A percentile compares a stretch with the other conserved stretches of the same genome.
phyloP scores from a whole-genome alignment of 1,140 invertebrate species.

The Agrypnia vestita region DNA sequence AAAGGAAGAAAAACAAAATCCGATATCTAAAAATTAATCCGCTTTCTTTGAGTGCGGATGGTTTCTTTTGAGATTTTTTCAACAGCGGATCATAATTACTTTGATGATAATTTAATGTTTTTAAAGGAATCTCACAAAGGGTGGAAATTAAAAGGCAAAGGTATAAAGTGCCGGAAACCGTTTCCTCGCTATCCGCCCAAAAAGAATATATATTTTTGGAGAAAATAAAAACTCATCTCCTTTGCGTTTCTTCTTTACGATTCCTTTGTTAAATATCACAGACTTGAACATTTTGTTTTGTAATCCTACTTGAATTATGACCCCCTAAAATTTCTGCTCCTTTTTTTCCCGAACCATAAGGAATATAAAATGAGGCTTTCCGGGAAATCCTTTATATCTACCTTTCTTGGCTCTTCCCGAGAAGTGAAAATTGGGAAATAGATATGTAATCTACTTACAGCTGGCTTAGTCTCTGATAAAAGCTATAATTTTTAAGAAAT shows the following conservation, averaged over 20 bases:
- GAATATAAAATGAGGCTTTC: conserved; percentile 57
- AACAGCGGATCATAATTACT: conserved; percentile 57
- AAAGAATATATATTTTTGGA: conserved; percentile 57
- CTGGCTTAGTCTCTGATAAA: background rate
- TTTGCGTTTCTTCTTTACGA: conserved; percentile 55
- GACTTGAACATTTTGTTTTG: conserved; percentile 60
- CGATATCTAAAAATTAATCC: conserved; percentile 42
- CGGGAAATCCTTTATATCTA: conserved; percentile 51
- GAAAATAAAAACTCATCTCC: conserved; percentile 60
- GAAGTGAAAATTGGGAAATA: conserved; percentile 53
- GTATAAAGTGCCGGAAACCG: conserved; percentile 55
- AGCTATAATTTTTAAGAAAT: no score
- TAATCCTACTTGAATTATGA: conserved; percentile 61
- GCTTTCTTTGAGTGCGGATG: conserved; percentile 36
- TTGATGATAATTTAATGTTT: conserved; percentile 61
- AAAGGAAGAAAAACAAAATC: conserved; percentile 46
- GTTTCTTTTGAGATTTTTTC: conserved; percentile 51
- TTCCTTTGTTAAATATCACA: conserved; percentile 62
- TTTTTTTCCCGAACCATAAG: conserved; percentile 52
- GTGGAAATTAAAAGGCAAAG: conserved; percentile 58
- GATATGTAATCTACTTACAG: conserved; percentile 55
- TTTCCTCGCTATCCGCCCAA: conserved; percentile 55
- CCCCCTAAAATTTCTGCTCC: conserved; percentile 48
- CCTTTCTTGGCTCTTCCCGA: conserved; percentile 31
- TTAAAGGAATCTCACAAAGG: conserved; percentile 55